A percentile compares a stretch with the other conserved stretches of the same genome.
Evolutionary conservation across 1,140 invertebrate genomes (phyloP).

Genomic region (Nymphalis io): DNA sequence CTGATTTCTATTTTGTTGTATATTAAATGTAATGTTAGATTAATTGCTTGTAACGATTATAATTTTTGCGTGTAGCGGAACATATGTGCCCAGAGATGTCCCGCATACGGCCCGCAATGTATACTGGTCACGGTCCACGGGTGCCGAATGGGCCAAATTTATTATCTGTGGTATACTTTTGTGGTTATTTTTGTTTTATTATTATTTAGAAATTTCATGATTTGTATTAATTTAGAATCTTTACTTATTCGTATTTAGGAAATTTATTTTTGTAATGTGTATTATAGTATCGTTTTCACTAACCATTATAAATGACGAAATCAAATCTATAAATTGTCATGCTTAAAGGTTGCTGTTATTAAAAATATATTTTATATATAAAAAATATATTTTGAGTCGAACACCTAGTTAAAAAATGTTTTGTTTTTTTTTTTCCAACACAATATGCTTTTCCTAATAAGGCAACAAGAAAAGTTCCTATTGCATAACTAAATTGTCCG

Average conservation of each 20-base stretch:
- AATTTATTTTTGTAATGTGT: constrained; percentile 13
- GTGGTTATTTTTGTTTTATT: constrained; percentile 1
- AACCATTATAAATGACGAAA: constrained; percentile 3
- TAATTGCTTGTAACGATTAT: constrained; percentile 37
- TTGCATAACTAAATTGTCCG: constrained; percentile 8
- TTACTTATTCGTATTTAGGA: neutral
- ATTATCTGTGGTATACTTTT: constrained; percentile 12
- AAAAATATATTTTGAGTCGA: constrained; percentile 13
- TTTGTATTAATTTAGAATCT: constrained; percentile 8
- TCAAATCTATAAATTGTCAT: constrained; percentile 8
- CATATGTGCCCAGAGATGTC: neutral
- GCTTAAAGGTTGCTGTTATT: constrained; percentile 16
- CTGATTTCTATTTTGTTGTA: constrained; percentile 54
- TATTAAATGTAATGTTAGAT: constrained; percentile 61
- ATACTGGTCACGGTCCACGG: neutral
- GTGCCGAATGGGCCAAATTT: constrained; percentile 13
- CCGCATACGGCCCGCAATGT: neutral
- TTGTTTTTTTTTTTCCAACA: constrained; percentile 8
- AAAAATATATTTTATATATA: constrained; percentile 15
- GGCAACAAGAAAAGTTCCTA: constrained; percentile 9
- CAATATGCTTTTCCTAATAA: constrained; percentile 1
- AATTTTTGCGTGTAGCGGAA: neutral
- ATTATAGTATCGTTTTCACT: constrained; percentile 9
- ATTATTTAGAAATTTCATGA: constrained; percentile 8
- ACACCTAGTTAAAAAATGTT: neutral